Evolutionary conservation across 2,888 invertebrate species (phyloP), one percentile per base, ranked within the genome.

Genomic region (Drosophila gaucha): DNA sequence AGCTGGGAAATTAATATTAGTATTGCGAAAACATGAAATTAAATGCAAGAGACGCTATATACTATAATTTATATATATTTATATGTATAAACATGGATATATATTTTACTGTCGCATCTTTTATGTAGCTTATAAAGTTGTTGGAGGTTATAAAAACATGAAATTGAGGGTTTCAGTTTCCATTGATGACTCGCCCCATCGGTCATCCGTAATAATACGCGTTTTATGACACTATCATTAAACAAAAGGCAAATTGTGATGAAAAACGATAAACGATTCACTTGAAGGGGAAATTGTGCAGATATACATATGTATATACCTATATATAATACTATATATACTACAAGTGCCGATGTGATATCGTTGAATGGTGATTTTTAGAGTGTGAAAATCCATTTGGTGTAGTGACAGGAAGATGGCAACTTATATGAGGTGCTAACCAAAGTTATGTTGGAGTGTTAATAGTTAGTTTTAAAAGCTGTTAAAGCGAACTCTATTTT

Each of bases 51-150:
- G 9, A 47, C 6, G 6, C 8, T 14, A 35, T 30, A 31, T 38
- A 18, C 33, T 9, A 41, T 41, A 24, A 39, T 39, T 12, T 22
- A 5, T 18, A 22, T 3, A 16, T 31, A 10, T 24, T 12, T 31
- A 30, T 30, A 26, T n/a, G 35, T 14, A 39, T 14, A 26, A 35
- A 43, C 28, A 38, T 41, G 10, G n/a, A 30, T 39, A 30, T 47
- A 35, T 56, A 43, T 43, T 41, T n/a, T 44, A 10, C 2, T 47
- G 18, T 26, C 36, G 38, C 38, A 58, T 56, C 49, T 67, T 87
- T 82, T 86, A 82, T 85, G 67, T 33, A 35, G 64, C 76, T 66
- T 76, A 78, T 83, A 87, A 85, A 78, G 50, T 69, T 76, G 41
- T 66, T 60, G 43, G 1, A n/a, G 6, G 44, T n/a, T 31, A 49